Evolutionary conservation across 1,140 invertebrate genomes (phyloP).

Genomic region (Asobara japonica): DNA sequence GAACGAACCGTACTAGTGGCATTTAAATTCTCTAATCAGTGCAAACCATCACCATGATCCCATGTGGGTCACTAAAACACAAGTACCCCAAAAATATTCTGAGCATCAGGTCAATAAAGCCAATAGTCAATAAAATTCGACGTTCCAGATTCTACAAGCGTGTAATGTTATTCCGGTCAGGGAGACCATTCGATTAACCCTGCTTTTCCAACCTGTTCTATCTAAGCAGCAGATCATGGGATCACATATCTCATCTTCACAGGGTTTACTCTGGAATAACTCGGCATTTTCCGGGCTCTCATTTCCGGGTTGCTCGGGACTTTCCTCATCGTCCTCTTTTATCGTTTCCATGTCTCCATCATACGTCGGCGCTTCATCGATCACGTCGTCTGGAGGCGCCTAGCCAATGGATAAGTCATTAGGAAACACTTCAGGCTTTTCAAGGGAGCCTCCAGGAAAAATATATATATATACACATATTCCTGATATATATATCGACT

Average conservation of each 20-base stretch:
- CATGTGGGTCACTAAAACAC: no score
- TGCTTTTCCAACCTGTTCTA: slow-evolving; percentile 8
- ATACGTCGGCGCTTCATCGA: not conserved
- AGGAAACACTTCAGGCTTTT: no score
- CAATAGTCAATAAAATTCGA: not conserved
- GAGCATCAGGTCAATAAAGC: no score
- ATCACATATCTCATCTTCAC: slow-evolving; percentile 28
- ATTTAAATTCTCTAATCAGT: no score
- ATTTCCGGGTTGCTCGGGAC: no score
- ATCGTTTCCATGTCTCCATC: not conserved
- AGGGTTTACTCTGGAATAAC: slow-evolving; percentile 14
- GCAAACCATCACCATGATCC: no score
- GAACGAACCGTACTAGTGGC: no score
- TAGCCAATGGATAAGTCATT: no score
- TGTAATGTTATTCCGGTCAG: not conserved
- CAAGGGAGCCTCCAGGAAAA: no score
- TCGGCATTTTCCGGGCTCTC: not conserved
- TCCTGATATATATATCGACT: no score
- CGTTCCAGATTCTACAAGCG: not conserved
- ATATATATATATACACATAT: no score
- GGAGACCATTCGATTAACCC: not conserved
- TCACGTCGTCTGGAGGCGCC: not conserved
- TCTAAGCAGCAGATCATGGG: slow-evolving; percentile 27
- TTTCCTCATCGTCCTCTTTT: not conserved
- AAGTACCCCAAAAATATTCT: no score